phyloP scores from a whole-genome alignment of 2,113 vertebrate species.

The Nipponia nippon region DNA sequence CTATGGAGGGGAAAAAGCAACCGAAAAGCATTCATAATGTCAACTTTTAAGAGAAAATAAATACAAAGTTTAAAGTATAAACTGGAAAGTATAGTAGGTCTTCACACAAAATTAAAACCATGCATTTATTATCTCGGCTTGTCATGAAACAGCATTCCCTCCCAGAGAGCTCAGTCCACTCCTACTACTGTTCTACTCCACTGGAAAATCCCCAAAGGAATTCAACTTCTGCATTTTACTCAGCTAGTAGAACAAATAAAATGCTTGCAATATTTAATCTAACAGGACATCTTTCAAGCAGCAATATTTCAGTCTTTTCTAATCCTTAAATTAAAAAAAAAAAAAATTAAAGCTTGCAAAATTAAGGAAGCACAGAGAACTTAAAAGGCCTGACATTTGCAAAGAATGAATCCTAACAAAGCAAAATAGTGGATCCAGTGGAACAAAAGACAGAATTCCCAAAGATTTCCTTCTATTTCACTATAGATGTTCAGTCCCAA shows the following conservation, averaged over 20 bases:
- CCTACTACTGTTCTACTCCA: background rate
- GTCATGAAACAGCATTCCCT: background rate
- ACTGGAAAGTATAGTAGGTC: background rate
- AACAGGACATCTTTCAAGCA: background rate
- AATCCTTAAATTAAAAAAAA: background rate
- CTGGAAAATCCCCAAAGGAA: background rate
- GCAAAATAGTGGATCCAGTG: background rate
- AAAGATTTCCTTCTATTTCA: background rate
- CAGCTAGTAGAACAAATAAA: background rate
- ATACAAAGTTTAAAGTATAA: background rate
- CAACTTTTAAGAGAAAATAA: background rate
- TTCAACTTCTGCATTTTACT: background rate
- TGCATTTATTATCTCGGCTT: background rate
- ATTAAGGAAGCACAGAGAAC: background rate
- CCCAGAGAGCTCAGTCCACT: background rate
- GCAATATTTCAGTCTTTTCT: background rate
- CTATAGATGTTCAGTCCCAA: background rate
- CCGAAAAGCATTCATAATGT: background rate
- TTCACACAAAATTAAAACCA: background rate
- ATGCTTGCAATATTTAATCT: background rate
- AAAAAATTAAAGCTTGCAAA: background rate
- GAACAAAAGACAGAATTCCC: background rate
- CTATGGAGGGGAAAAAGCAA: accelerated
- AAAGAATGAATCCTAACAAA: background rate
- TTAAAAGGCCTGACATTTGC: background rate